Evolutionary conservation across 2,888 invertebrate species (phyloP).

Genomic region (Allophyes oxyacanthae): DNA sequence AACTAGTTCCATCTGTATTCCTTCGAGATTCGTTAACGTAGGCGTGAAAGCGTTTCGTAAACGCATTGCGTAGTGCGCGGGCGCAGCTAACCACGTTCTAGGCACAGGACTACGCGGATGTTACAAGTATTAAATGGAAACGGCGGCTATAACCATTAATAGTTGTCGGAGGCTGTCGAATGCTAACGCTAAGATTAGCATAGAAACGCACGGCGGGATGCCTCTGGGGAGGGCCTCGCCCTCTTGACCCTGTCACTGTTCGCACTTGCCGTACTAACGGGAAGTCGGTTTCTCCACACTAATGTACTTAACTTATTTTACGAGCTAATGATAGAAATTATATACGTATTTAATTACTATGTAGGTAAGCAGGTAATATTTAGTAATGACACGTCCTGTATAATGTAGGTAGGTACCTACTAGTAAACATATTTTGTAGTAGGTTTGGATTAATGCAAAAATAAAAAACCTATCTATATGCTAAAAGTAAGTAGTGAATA

Average conservation of each 20-base stretch:
- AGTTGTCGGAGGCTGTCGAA: constrained; percentile 82
- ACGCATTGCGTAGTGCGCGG: constrained; percentile 78
- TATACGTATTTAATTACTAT: constrained; percentile 64
- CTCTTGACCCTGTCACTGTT: constrained; percentile 86
- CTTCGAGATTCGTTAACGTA: constrained; percentile 74
- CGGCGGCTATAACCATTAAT: constrained; percentile 84
- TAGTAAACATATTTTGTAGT: background rate
- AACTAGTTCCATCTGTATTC: constrained; percentile 83
- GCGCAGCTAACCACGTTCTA: constrained; percentile 67
- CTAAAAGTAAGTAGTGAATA: constrained; percentile 33
- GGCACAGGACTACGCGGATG: constrained; percentile 70
- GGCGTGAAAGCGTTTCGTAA: constrained; percentile 84
- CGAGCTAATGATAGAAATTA: constrained; percentile 68
- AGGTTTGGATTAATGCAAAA: constrained; percentile 7
- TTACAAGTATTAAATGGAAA: constrained; percentile 78
- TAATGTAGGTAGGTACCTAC: constrained; percentile 2
- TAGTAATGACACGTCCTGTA: constrained; percentile 15
- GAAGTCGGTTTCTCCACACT: constrained; percentile 79
- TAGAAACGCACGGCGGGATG: constrained; percentile 84
- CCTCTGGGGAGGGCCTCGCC: constrained; percentile 81
- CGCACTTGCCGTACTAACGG: constrained; percentile 84
- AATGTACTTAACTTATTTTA: constrained; percentile 62
- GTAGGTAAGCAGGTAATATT: constrained; percentile 39
- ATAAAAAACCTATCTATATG: constrained; percentile 6
- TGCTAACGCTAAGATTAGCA: constrained; percentile 84